Evolutionary conservation across 2,113 vertebrate species (phyloP).

Genomic region (Camarhynchus parvulus): DNA sequence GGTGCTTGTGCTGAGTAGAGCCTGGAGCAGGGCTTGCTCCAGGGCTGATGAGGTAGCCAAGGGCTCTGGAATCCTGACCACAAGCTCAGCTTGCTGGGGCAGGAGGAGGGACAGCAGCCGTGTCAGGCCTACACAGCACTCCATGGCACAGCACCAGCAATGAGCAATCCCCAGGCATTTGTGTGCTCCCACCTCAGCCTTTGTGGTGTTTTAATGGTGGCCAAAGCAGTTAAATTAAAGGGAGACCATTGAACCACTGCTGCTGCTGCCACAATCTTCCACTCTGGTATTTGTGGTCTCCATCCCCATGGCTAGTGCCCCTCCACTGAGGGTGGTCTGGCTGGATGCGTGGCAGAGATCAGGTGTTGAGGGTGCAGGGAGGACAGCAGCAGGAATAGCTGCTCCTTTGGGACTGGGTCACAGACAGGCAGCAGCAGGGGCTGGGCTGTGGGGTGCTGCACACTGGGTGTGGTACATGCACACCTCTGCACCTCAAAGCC

Average conservation of each 20-base stretch:
- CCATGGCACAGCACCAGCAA: no score
- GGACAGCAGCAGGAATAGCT: neutral
- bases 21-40: neutral
- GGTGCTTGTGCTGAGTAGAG: neutral
- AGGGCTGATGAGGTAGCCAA: rapidly evolving
- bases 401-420: neutral
- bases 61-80: neutral
- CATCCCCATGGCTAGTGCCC: neutral
- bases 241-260: neutral
- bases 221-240: neutral
- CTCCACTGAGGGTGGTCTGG: rapidly evolving
- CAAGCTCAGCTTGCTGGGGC: neutral
- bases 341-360: neutral
- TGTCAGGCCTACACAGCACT: rapidly evolving
- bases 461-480: rapidly evolving
- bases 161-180: neutral
- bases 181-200: neutral
- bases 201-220: neutral
- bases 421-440: neutral
- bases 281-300: neutral
- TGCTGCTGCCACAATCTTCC: neutral
- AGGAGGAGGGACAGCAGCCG: neutral
- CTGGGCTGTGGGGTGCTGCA: neutral
- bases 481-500: neutral
- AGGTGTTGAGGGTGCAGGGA: neutral